Evolutionary conservation across 35 echinoderm and acorn worm genomes (phyloP).

Genomic region (Apostichopus japonicus): DNA sequence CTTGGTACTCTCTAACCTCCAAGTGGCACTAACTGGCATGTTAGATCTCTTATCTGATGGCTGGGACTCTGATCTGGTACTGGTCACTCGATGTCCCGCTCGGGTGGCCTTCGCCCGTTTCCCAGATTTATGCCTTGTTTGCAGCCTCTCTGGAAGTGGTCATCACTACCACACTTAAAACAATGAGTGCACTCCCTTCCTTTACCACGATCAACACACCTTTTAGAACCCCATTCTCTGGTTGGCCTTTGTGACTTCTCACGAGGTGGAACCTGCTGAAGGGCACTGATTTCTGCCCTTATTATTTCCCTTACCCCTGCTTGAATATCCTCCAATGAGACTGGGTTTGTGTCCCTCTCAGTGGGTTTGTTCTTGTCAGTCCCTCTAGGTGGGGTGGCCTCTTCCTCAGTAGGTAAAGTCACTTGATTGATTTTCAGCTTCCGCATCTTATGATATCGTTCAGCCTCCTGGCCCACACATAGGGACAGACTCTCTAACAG

Average conservation of each 20-base stretch:
- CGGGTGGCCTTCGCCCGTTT: constrained; percentile 57
- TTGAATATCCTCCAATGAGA: no score
- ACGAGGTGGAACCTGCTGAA: no score
- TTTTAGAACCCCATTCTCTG: no score
- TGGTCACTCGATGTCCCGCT: constrained; percentile 44
- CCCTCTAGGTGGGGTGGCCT: neutral
- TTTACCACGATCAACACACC: no score
- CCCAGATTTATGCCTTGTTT: constrained; percentile 16
- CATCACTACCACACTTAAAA: constrained; percentile 71
- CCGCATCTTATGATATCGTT: neutral
- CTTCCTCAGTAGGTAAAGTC: neutral
- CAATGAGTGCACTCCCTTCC: no score
- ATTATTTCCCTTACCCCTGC: no score
- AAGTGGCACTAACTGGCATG: constrained; percentile 1
- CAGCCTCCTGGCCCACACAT: no score
- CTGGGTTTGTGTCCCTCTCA: constrained; percentile 44
- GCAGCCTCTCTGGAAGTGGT: constrained; percentile 67
- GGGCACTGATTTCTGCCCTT: no score
- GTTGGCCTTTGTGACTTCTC: no score
- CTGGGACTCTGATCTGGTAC: constrained; percentile 8
- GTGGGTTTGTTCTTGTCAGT: neutral
- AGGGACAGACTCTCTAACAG: no score
- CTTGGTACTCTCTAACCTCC: constrained; percentile 24
- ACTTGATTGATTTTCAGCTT: neutral
- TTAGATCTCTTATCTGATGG: neutral